Evolutionary conservation across 1,140 invertebrate genomes (phyloP), one percentile per base, ranked within the genome.

Genomic region (Sminthurinus signatus): DNA sequence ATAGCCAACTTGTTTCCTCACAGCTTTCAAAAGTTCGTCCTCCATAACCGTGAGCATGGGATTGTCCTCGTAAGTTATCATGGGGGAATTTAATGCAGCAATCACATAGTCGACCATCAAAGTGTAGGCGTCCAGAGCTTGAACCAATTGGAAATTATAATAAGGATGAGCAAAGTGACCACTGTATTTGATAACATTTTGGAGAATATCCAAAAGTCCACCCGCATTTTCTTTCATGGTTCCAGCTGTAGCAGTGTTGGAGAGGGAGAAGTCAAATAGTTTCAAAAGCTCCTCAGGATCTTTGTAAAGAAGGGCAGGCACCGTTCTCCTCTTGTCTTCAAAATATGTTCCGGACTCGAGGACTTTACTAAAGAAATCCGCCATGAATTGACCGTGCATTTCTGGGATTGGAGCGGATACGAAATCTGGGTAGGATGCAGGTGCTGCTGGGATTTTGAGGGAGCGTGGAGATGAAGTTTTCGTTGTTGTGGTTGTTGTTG

Each of bases 101-200:
- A 44, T 19, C 0, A 58, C 43, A 21, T 61, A 44, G 21, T 69
- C 67, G 1, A 32, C 58, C 27, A 59, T 27, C 1, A 64, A 31
- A 1, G 50, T 58, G 23, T 65, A 69, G 17, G 67, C 62, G 36
- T 69, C 67, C 28, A 63, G 32, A 1, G 36, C 60, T 5, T 50
- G n/a, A 29, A 23, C 19, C 3, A 28, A n/a, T 21, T 55, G 32
- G 5, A 44, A 50, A 32, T 54, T 32, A 25, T 46, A 62, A 32
- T 46, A 62, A 21, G 60, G 60, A 46, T 62, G 60, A 21, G 29
- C 51, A 17, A 27, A 25, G 14, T 62, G 60, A 1, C 29, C 48
- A 27, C 52, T 62, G 39, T 55, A 56, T 25, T 62, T 56, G 3
- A 43, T 28, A 25, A 55, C 21, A 12, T 46, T n/a, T 17, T 43